Evolutionary conservation across 1,140 invertebrate species (phyloP), one percentile per base, ranked within the genome.

Genomic region (Drosophila nigromelanica): DNA sequence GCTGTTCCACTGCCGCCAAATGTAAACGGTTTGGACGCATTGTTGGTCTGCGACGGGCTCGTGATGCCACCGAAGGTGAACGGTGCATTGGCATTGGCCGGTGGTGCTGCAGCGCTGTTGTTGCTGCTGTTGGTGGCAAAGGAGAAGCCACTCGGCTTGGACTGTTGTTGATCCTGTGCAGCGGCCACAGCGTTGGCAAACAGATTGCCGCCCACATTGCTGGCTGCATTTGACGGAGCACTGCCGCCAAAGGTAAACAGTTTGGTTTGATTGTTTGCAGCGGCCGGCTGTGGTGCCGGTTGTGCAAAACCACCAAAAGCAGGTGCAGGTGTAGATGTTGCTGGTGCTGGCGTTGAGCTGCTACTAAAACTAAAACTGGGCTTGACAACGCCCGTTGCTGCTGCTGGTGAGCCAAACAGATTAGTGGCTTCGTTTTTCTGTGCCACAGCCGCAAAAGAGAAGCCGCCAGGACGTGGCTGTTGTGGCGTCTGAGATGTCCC

Each of bases 161-260:
- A 37, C 18, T 33, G 74, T 24, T 21, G 51, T 27, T 30, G 62
- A 37, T 6, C 3, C 51, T 79, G 76, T 11, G 50, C 52, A 2
- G 78, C 71, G 11, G 70, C 45, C 18, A 82, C 67, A 3, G 83
- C 82, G 33, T 14, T 82, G 14, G 78, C 72, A 39, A 89, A 87
- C 0, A 87, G 24, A 24, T 76, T 89, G 2, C 75, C 68, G 1
- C 82, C 79, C 12, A 37, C 7, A 3, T 50, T 27, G 0, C 35
- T 6, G n/a, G 66, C 4, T 40, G 47, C 40, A 11, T 11, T 30
- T 5, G 56, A 2, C 8, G 71, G 12, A 0, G 79, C 6, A 10
- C 35, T 15, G n/a, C 14, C 35, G n/a, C 76, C 83, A 64, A 89
- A 85, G 7, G 59, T 40, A 58, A 89, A 89, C 3, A 80, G 76